Conservation (phyloP, 2,797 vertebrate species). For the Eidolon dupreanum region DNA sequence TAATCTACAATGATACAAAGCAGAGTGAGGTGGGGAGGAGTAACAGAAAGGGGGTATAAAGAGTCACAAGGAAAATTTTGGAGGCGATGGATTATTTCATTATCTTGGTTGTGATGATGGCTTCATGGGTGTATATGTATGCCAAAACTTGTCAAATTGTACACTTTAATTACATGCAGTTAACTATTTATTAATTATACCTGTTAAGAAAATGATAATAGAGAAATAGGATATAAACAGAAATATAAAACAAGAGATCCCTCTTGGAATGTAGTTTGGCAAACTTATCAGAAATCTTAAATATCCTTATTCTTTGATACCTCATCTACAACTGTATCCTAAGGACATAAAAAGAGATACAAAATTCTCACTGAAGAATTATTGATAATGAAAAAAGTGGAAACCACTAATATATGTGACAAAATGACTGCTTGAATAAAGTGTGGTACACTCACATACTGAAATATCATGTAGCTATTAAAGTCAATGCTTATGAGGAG, state of each 20-base stretch:
- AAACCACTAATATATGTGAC: conserved; percentile 39
- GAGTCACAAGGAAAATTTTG: not conserved
- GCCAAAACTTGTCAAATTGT: not conserved
- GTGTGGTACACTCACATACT: conserved; percentile 36
- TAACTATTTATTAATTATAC: not conserved
- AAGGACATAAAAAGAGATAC: conserved; percentile 53
- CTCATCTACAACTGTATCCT: conserved; percentile 47
- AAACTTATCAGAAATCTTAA: conserved; percentile 29
- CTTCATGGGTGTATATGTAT: not conserved
- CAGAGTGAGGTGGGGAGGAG: not conserved
- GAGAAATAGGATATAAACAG: not conserved
- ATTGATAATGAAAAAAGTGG: conserved; percentile 48
- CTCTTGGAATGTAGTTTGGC: conserved; percentile 41
- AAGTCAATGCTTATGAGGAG: conserved; percentile 52
- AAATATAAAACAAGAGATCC: conserved; percentile 37
- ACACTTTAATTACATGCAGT: not conserved
- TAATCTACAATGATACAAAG: not conserved
- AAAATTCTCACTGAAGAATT: conserved; percentile 43
- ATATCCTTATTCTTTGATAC: not conserved
- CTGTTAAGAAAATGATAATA: not conserved
- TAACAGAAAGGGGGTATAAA: not conserved
- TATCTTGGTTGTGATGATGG: not conserved
- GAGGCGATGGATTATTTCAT: not conserved
- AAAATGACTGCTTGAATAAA: conserved; percentile 49
- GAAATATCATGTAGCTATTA: conserved; percentile 62